Evolutionary conservation across 1,140 invertebrate species (phyloP).

Genomic region (Piezodorus guildinii): DNA sequence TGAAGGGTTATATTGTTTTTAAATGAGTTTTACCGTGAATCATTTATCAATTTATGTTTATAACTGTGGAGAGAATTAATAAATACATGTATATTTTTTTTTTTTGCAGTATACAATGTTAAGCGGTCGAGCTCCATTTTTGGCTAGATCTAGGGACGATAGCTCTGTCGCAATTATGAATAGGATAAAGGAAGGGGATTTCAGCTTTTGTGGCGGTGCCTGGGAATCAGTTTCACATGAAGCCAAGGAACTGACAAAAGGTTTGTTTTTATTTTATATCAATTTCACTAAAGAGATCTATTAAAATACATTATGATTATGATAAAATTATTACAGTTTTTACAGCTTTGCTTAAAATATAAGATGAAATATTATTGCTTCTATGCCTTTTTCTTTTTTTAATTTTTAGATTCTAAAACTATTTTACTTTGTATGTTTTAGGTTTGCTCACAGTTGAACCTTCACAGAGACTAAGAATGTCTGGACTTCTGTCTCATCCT

Average conservation of each 20-base stretch:
- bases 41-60: background rate
- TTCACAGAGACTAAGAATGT: constrained; percentile 52
- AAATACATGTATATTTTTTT: background rate
- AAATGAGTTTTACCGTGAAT: background rate
- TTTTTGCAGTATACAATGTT: constrained; percentile 68
- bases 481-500: constrained; percentile 46
- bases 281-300: too few species aligned
- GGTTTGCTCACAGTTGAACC: constrained; percentile 71
- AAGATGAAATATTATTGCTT: too few species aligned
- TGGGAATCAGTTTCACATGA: constrained; percentile 61
- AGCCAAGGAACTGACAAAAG: constrained; percentile 64
- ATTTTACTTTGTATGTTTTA: constrained; percentile 21
- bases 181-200: constrained; percentile 63
- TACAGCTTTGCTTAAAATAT: too few species aligned
- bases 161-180: constrained; percentile 62
- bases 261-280: constrained; percentile 30
- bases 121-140: constrained; percentile 72
- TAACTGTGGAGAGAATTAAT: background rate
- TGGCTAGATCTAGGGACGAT: constrained; percentile 52
- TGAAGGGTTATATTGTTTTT: too few species aligned
- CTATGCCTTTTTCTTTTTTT: too few species aligned
- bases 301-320: too few species aligned
- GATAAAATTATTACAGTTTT: background rate
- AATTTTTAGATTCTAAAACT: background rate
- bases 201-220: constrained; percentile 54